These are phyloP conservation scores for Cyclophora albipunctata DNA, from an alignment of 2,888 invertebrate species.

Conservation along the genomic window DNA sequence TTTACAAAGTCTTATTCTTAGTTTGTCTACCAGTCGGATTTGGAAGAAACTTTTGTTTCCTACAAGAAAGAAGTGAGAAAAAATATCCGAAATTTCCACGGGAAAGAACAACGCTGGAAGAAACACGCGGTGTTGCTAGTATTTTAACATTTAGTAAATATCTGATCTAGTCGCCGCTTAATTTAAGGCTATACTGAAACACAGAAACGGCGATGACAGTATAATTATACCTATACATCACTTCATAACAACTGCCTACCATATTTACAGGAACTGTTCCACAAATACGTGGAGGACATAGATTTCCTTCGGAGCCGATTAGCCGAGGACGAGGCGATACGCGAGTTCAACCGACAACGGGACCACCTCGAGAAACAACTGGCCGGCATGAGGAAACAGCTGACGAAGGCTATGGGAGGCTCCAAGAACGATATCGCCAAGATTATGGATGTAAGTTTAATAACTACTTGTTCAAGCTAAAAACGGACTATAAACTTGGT, in stretches of 20 bases:
- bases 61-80: too few relatives aligned
- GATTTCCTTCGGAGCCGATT: slow-evolving; percentile 79
- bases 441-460: slow-evolving; percentile 76
- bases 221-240: neutral
- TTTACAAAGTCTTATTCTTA: neutral
- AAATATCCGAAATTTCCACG: too few relatives aligned
- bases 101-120: too few relatives aligned
- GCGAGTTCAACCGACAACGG: slow-evolving; percentile 86
- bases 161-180: neutral
- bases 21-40: neutral
- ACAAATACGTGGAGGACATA: slow-evolving; percentile 82
- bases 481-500: neutral
- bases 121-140: too few relatives aligned
- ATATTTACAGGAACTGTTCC: slow-evolving; percentile 72
- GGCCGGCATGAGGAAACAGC: slow-evolving; percentile 47
- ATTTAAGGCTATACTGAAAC: neutral
- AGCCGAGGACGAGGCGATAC: slow-evolving; percentile 82
- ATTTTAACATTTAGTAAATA: neutral
- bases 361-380: slow-evolving; percentile 84
- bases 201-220: neutral
- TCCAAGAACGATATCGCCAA: slow-evolving; percentile 76
- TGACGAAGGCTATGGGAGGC: slow-evolving; percentile 51
- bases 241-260: neutral
- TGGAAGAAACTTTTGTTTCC: too few relatives aligned
- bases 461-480: neutral